phyloP scores from a whole-genome alignment of 2,797 vertebrate genomes.

The Oreochromis mossambicus region DNA sequence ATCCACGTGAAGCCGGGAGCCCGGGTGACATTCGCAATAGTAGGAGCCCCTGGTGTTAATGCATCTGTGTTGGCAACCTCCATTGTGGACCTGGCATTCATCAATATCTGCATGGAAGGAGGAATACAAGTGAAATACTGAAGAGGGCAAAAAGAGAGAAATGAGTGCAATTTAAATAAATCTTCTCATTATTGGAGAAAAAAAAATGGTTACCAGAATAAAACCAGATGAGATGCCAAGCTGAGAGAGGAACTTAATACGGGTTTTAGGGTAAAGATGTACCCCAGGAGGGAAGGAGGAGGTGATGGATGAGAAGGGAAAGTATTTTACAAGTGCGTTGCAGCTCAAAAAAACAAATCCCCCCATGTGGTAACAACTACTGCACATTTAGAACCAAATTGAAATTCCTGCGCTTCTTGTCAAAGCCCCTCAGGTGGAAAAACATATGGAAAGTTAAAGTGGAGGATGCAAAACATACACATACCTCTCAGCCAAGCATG shows the following conservation, averaged over 20 bases:
- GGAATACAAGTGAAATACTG: not conserved
- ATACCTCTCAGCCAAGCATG: conserved; percentile 30
- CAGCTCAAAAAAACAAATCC: conserved; percentile 53
- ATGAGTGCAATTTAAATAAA: conserved; percentile 53
- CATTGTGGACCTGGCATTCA: conserved; percentile 90
- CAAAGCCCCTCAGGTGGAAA: conserved; percentile 24
- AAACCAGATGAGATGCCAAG: conserved; percentile 31
- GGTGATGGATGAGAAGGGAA: conserved; percentile 47
- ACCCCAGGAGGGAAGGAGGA: conserved; percentile 2
- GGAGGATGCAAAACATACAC: conserved; percentile 42
- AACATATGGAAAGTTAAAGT: conserved; percentile 55
- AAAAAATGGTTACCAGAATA: not conserved
- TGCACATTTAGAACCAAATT: conserved; percentile 63
- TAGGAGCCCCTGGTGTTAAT: conserved; percentile 90
- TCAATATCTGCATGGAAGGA: conserved; percentile 81
- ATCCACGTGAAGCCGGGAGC: conserved; percentile 87
- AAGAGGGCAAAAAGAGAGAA: conserved; percentile 13
- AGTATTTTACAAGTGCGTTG: conserved; percentile 14
- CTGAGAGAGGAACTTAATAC: conserved; percentile 10
- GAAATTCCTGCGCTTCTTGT: conserved; percentile 58
- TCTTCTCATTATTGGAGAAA: conserved; percentile 42
- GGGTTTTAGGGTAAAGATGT: conserved; percentile 39
- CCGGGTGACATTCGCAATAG: conserved; percentile 85
- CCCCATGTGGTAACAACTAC: conserved; percentile 72
- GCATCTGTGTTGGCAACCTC: conserved; percentile 94